phyloP scores from a whole-genome alignment of 2,888 invertebrate genomes.

The Tiliacea citrago region DNA sequence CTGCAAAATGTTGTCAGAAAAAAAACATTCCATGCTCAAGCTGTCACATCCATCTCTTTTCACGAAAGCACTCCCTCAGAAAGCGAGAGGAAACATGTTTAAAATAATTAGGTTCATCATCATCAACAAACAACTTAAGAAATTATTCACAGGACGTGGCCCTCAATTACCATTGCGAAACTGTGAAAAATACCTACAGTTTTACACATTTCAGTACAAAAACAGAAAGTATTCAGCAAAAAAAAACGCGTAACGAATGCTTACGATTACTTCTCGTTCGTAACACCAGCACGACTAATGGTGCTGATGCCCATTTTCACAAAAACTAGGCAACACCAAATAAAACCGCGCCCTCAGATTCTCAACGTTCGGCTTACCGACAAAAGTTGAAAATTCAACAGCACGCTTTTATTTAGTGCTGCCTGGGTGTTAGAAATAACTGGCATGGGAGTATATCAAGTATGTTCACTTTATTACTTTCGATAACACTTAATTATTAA shows the following conservation, averaged over 20 bases:
- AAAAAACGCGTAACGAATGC: slow-evolving; percentile 37
- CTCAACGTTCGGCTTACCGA: not conserved
- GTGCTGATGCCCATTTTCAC: not conserved
- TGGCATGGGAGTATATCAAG: slow-evolving; percentile 10
- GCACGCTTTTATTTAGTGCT: not conserved
- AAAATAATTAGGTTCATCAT: not conserved
- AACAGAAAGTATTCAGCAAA: slow-evolving; percentile 41
- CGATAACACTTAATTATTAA: slow-evolving; percentile 17
- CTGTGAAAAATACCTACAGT: slow-evolving; percentile 22
- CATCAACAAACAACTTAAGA: too few relatives aligned
- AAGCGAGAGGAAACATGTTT: too few relatives aligned
- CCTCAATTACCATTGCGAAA: slow-evolving; percentile 9
- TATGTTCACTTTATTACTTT: slow-evolving; percentile 26
- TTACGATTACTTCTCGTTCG: slow-evolving; percentile 28
- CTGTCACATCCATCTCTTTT: too few relatives aligned
- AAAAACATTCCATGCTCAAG: too few relatives aligned
- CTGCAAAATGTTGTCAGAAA: too few relatives aligned
- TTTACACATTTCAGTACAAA: slow-evolving; percentile 39
- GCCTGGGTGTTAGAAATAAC: not conserved
- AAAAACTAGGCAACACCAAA: not conserved
- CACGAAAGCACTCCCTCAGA: too few relatives aligned
- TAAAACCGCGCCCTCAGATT: not conserved
- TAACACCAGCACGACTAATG: slow-evolving; percentile 41
- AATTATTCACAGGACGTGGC: not conserved
- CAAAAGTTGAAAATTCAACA: not conserved